Evolutionary conservation across 2,888 invertebrate genomes (phyloP), one percentile per base, ranked within the genome.

Genomic region (Timema cristinae): DNA sequence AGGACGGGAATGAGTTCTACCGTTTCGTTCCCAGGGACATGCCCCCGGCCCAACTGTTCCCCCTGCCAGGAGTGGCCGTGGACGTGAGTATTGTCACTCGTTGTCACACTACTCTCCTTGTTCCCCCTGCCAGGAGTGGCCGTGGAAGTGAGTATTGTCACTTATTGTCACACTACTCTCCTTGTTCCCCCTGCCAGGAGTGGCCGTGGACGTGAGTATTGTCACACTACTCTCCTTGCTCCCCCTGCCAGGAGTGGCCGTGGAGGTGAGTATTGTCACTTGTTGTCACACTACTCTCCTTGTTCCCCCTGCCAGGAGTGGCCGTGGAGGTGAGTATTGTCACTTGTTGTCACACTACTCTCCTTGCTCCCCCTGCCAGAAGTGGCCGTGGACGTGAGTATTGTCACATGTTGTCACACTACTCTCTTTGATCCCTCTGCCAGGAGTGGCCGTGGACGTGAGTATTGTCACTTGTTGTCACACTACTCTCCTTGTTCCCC

Each of bases 11-110:
- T 15, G 80, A 80, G 73, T 79, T 80, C 75, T 80, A 77, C 75
- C 76, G 80, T 15, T 80, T 77, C 69, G 77, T 79, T 32, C 80
- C 80, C 16, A 79, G 79, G 49, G 79, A 80, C 73, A 78, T 78
- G 74, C 81, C 81, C 9, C 80, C 81, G 8, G 79, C 78, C 50
- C 80, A 80, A 72, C 76, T 78, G 59, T 79, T 81, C 75, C 77
- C 77, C 66, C 76, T 79, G 66, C 78, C 78, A n/a, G 80, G 80
- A 72, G 78, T 81, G 68, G 75, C 75, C 72, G 81, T 81, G 50
- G 80, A 81, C 74, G 81, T 80, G 76, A 79, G 74, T 72, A 67
- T 59, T 59, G 15, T 59, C n/a, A 54, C 54, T 54, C 4, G 5
- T 15, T 59, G 59, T 59, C 59, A 59, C 8, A 8, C 54, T 54